Base-by-base conservation (phyloP, 2,888 invertebrate genomes). In the Lapara coniferarum region DNA sequence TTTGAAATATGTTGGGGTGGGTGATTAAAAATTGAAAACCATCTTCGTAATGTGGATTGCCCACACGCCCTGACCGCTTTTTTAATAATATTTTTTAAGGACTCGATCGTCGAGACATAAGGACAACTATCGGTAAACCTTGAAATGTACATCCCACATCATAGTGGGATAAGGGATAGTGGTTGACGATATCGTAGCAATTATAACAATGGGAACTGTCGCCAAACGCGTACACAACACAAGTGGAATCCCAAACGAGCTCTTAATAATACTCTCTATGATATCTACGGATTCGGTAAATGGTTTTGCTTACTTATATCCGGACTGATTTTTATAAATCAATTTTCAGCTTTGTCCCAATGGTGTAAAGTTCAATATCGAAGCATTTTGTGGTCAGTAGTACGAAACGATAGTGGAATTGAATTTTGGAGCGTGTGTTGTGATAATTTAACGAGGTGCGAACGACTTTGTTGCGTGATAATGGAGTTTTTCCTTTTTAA, bases 221-320 rank as follows among this genome's bases (percentile, higher is more conserved):
- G 19, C 74, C 70, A 74, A 79, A 78, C 76, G 77, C 78, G 81
- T 77, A 79, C 83, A 85, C 81, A 88, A 90, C 91, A 90, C 87
- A 84, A 87, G 84, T 79, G 84, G 89, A 90, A 91, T 91, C 90
- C 90, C 88, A 89, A 91, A 91, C 90, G 89, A 89, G 85, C 89
- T 89, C 90, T 91, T 92, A 92, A 92, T 92, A 92, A 90, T 83
- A 85, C 84, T 82, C 83, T 82, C 85, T 88, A 87, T 89, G 86
- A 89, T 90, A 91, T 89, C 87, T 82, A 81, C 78, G 82, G 83
- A 87, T 87, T 86, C 82, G 78, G 81, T 79, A 85, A 86, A 82
- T 84, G 67, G 56, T 67, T 67, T 75, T 77, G 75, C 75, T 77
- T 80, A 78, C 77, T 79, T 80, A 78, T 72, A 82, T 80, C 81